Evolutionary conservation across 2,888 invertebrate species (phyloP), one percentile per base, ranked within the genome.

Genomic region (Hyalella azteca): DNA sequence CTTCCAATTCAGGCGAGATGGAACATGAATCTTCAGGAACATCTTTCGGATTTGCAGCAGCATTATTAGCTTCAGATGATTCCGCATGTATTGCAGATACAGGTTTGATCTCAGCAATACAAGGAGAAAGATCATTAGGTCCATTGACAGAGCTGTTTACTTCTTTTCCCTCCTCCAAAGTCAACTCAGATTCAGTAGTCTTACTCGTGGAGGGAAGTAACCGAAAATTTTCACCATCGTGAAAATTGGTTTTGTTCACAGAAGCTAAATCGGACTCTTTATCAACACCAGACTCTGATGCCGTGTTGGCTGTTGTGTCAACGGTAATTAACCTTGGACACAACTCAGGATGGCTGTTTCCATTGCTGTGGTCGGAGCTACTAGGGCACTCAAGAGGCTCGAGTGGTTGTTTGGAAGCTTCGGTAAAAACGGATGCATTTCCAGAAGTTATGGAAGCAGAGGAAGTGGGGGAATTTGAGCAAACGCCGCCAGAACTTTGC

Each of bases 391-490:
- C 54, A 13, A 54, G 54, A 26, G 54, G 22, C 11, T 29, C 29
- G 7, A 54, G 7, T 22, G 54, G 22, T 29, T 54, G 54, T 13
- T 54, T 54, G 54, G 54, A 54, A 54, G 66, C n/a, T 11, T 66
- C 36, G 29, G 66, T n/a, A 66, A 66, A 36, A 66, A 36, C 66
- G 19, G 36, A 32, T 36, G 66, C 32, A 32, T 32, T 19, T n/a
- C 32, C 66, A 22, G 36, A 19, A 36, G 66, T 29, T 26, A 22
- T 39, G n/a, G 75, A n/a, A 48, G 75, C 41, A n/a, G 80, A 73
- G 66, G 78, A 73, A 54, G 49, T 59, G 13, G 77, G 73, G 22
- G 45, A 54, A 73, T 60, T 36, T 75, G 78, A 59, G 49, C 73
- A 59, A 49, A 36, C 66, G 36, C 66, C 36, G n/a, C 66, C 66